Evolutionary conservation across 2,888 invertebrate genomes (phyloP), one percentile per base, ranked within the genome.

Genomic region (Drosophila algonquin): DNA sequence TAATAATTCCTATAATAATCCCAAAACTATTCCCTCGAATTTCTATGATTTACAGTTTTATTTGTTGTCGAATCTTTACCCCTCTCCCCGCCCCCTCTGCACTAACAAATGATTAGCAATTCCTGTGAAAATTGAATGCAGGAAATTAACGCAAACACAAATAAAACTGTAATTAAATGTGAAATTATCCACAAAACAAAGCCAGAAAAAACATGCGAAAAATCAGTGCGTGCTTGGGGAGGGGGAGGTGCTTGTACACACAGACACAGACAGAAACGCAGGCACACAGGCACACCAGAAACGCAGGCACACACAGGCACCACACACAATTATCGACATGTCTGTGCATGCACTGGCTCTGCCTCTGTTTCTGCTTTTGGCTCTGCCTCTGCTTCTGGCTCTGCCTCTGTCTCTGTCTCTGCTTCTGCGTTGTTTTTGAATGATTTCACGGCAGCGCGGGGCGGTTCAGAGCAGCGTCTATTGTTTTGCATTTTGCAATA

Each of bases 401-500:
- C 21, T 21, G 21, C 21, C 3, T 21, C 21, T 21, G 21, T 3
- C 3, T 21, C 21, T 21, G 3, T 3, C 21, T 21, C 21, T 21
- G 21, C 21, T 21, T 21, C 21, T 35, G 12, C 40, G 14, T 14
- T 63, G 75, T 71, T 50, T 64, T 59, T 48, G 46, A 56, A 70
- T 67, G 77, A 72, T 79, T 85, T 82, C 77, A 75, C 69, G 67
- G 63, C 45, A 56, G 60, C 67, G 63, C 50, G 54, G 62, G 21
- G 21, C 21, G 3, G 21, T 3, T 3, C 21, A 24, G 24, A 5
- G 24, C 24, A 24, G 24, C 5, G 24, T 24, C 86, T 68, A 81
- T 81, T 81, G 81, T 81, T 82, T 86, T 58, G 61, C 69, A 80
- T 81, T 86, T 81, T 77, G 81, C 80, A 86, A 81, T 79, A 64